Evolutionary conservation across 2,797 vertebrate genomes (phyloP), one percentile per base, ranked within the genome.

Genomic region (Chiroxiphia lanceolata): DNA sequence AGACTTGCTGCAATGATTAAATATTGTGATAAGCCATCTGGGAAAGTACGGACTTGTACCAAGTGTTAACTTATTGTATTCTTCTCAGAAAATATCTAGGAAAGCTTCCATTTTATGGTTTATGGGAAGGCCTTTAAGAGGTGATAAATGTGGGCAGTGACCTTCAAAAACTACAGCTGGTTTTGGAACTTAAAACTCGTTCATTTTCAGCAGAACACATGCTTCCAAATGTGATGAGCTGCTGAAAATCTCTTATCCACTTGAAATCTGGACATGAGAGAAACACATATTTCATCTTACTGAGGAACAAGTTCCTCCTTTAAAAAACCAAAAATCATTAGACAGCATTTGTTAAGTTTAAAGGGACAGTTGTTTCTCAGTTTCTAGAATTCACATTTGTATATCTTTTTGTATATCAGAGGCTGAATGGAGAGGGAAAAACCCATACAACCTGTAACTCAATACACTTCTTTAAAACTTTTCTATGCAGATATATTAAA

Each of bases 71-170:
- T 89, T 87, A 70, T 6, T 89, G 38, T 27, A 1, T 38, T 79
- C 10, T 89, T 83, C 85, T 90, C 69, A 74, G 56, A 63, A 93
- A 93, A 63, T 20, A 63, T 59, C 67, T 44, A 69, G 59, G 72
- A 93, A 72, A 88, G 38, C 15, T 0, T 1, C 40, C 71, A 1
- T 72, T 87, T 63, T 36, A 34, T 70, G 63, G 44, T 53, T 95
- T 83, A 44, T 6, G 6, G n/a, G 44, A 89, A 83, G 63, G 48
- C 18, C 42, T 87, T 53, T 60, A 9, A 64, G 40, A 42, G 33
- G 10, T 61, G n/a, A 90, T 76, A 70, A 56, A 90, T 80, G 33
- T 29, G 21, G 42, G 20, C 51, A 81, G 13, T 67, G 59, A 92
- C 70, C 80, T 94, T 92, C 78, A 86, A 47, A 83, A 44, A 83